phyloP scores from a whole-genome alignment of 2,113 vertebrate genomes.

The Scomber colias region DNA sequence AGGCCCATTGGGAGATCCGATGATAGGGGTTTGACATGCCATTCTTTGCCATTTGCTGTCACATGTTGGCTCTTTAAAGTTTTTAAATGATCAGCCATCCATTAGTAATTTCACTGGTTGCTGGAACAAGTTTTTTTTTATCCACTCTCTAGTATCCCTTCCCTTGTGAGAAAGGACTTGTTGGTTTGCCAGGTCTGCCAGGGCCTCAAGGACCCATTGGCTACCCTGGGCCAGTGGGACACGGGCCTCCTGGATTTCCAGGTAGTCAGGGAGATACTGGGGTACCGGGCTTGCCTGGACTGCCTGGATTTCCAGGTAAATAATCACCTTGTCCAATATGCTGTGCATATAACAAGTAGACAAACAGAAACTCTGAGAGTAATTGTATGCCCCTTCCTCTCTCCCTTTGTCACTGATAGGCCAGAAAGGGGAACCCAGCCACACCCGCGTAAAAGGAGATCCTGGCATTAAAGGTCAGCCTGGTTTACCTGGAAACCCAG shows the following conservation, averaged over 20 bases:
- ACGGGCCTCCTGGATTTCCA: conserved; percentile 86
- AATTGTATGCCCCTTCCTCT: neutral
- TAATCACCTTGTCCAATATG: neutral
- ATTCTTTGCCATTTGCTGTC: neutral
- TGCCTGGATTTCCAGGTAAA: conserved; percentile 88
- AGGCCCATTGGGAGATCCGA: conserved; percentile 70
- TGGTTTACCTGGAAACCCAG: conserved; percentile 60
- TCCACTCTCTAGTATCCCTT: conserved; percentile 45
- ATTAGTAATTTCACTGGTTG: neutral
- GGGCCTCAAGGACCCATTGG: conserved; percentile 85
- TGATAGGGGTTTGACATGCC: conserved; percentile 30
- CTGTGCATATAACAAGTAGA: neutral
- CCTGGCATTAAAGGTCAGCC: conserved; percentile 65
- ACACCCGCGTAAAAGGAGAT: conserved; percentile 2
- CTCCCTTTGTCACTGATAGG: conserved; percentile 47
- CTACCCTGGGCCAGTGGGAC: conserved; percentile 57
- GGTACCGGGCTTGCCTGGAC: conserved; percentile 87
- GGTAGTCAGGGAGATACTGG: conserved; percentile 84
- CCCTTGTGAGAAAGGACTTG: conserved; percentile 85
- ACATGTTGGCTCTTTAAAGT: neutral
- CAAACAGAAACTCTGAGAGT: neutral
- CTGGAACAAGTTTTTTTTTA: neutral
- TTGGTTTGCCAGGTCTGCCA: conserved; percentile 85
- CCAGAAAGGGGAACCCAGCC: conserved; percentile 71
- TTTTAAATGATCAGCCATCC: neutral